Evolutionary conservation across 1,140 invertebrate species (phyloP).

Genomic region (Cotesia glomerata): DNA sequence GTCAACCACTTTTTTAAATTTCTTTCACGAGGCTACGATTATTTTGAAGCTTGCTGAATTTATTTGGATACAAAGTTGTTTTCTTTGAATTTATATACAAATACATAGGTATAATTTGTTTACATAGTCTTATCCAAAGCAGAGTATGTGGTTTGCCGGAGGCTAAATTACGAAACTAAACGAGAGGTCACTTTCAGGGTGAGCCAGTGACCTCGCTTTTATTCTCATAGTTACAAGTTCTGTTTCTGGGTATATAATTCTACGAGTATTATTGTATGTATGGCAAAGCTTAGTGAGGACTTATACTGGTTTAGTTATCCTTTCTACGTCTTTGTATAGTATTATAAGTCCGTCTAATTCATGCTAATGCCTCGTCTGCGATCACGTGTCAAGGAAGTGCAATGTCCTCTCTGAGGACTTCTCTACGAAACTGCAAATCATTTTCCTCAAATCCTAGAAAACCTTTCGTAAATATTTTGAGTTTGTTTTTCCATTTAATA

Average conservation of each 20-base stretch:
- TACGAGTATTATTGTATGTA: background rate
- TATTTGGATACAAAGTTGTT: background rate
- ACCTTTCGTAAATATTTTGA: constrained; percentile 5
- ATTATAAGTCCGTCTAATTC: constrained; percentile 42
- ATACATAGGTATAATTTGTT: background rate
- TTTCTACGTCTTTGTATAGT: constrained; percentile 6
- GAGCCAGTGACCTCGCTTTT: constrained; percentile 10
- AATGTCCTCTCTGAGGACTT: constrained; percentile 32
- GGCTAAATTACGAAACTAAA: constrained; percentile 12
- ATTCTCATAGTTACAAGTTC: background rate
- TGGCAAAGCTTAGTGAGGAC: too few relatives aligned
- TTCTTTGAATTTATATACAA: background rate
- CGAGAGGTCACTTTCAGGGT: constrained; percentile 12
- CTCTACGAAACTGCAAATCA: constrained; percentile 7
- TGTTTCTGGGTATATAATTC: background rate
- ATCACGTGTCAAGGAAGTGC: constrained; percentile 47
- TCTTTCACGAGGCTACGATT: too few relatives aligned
- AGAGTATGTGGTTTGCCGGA: background rate
- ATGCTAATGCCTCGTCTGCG: constrained; percentile 44
- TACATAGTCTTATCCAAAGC: background rate
- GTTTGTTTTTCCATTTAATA: background rate
- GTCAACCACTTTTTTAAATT: too few relatives aligned
- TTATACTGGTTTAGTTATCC: too few relatives aligned
- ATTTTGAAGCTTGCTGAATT: too few relatives aligned
- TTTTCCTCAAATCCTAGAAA: constrained; percentile 7